A percentile compares a stretch with the other conserved stretches of the same genome.
These are phyloP conservation scores for Phortica okadai DNA, from an alignment of 2,888 invertebrate species.

Conservation along the genomic window DNA sequence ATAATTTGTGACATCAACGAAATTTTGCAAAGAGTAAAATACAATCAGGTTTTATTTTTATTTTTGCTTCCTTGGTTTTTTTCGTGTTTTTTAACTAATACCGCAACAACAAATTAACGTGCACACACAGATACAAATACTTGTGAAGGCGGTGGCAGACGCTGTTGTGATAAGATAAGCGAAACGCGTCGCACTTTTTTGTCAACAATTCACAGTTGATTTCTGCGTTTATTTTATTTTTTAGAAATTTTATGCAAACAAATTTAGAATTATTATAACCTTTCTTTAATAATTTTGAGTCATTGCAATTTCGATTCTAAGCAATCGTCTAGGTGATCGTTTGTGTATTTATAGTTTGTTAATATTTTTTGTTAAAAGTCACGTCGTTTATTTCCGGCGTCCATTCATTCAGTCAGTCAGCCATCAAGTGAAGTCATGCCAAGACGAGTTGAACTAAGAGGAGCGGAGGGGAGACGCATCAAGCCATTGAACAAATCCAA, in stretches of 20 bases:
- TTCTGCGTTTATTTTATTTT: background rate
- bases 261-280: background rate
- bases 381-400: slow-evolving; percentile 75
- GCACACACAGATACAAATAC: slow-evolving; percentile 20
- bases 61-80: background rate
- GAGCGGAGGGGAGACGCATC: background rate
- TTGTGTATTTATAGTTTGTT: slow-evolving; percentile 32
- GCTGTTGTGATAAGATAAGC: slow-evolving; percentile 57
- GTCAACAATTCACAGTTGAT: background rate
- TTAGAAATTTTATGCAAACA: too few relatives aligned
- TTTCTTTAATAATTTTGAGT: background rate
- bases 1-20: background rate
- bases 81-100: background rate
- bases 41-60: background rate
- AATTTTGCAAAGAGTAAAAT: background rate
- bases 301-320: background rate
- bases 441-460: background rate
- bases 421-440: slow-evolving; percentile 39
- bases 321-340: background rate
- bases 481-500: background rate
- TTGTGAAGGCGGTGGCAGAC: slow-evolving; percentile 51
- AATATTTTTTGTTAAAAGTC: slow-evolving; percentile 66
- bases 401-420: slow-evolving; percentile 52
- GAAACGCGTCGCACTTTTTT: slow-evolving; percentile 33
- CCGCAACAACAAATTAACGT: slow-evolving; percentile 29